A percentile compares a stretch with the other conserved stretches of the same genome.
These are phyloP conservation scores for Drosophila gunungcola DNA, from an alignment of 1,140 invertebrate genomes.

Conservation along the genomic window DNA sequence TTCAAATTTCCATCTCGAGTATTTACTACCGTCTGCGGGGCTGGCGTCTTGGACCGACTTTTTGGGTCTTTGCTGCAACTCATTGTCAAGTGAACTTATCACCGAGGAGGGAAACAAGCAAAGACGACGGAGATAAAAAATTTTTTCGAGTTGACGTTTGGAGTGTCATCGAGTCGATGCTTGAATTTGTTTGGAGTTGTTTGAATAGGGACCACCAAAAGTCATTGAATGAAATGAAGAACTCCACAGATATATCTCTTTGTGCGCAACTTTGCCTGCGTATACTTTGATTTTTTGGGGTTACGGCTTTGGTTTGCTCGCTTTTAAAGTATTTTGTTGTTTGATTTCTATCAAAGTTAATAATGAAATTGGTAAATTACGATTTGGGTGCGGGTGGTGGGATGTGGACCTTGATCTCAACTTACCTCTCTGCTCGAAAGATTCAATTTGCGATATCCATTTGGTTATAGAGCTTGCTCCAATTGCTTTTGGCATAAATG, in stretches of 20 bases:
- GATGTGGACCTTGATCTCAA: slow-evolving; percentile 47
- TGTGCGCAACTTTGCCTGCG: slow-evolving; percentile 19
- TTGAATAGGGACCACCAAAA: slow-evolving; percentile 83
- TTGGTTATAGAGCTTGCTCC: slow-evolving; percentile 46
- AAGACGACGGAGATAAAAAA: slow-evolving; percentile 35
- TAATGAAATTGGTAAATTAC: slow-evolving; percentile 80
- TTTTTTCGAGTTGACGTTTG: slow-evolving; percentile 81
- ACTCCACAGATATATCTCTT: slow-evolving; percentile 70
- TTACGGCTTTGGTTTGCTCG: slow-evolving; percentile 50
- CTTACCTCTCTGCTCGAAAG: slow-evolving; percentile 72
- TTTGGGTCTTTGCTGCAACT: slow-evolving; percentile 78
- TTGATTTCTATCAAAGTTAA: slow-evolving; percentile 83
- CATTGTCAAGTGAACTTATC: slow-evolving; percentile 83
- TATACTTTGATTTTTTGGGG: slow-evolving; percentile 10
- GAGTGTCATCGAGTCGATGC: slow-evolving; percentile 76
- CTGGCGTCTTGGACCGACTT: slow-evolving; percentile 49
- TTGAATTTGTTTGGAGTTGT: slow-evolving; percentile 82
- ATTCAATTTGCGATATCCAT: slow-evolving; percentile 82
- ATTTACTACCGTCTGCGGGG: slow-evolving; percentile 70
- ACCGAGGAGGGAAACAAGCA: slow-evolving; percentile 44
- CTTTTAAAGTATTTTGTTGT: slow-evolving; percentile 79
- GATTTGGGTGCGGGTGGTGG: slow-evolving; percentile 59
- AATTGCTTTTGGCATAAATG: slow-evolving; percentile 49
- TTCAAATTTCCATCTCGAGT: slow-evolving; percentile 74
- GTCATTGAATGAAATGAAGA: slow-evolving; percentile 83